Conservation (phyloP, 37 sponge, comb jelly and placozoan species). For the Cladorhizidae sp. region DNA sequence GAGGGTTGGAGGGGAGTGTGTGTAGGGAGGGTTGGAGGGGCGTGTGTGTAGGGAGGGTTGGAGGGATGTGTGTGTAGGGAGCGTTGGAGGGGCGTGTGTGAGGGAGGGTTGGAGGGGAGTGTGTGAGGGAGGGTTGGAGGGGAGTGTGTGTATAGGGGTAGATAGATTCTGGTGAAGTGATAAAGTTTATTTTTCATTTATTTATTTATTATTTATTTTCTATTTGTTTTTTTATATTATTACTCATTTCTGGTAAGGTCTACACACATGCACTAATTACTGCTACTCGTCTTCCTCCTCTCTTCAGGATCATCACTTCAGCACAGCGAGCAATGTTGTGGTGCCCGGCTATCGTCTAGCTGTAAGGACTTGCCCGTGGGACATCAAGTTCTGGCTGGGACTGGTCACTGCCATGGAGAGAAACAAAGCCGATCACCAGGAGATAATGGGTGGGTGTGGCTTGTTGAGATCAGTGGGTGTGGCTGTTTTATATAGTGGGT, state of each 20-base stretch:
- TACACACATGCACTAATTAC: background rate
- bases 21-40: too few relatives aligned
- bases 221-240: too few relatives aligned
- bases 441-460: constrained; percentile 48
- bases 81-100: background rate
- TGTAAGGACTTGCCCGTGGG: constrained; percentile 88
- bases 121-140: background rate
- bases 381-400: constrained; percentile 50
- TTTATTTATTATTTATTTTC: too few relatives aligned
- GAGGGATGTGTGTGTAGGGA: background rate
- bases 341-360: constrained; percentile 48
- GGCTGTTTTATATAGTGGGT: background rate
- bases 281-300: background rate
- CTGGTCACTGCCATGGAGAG: constrained; percentile 54
- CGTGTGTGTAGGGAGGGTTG: background rate
- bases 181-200: too few relatives aligned
- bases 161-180: too few relatives aligned
- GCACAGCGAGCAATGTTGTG: background rate
- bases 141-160: background rate
- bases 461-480: background rate
- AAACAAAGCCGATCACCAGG: constrained; percentile 15
- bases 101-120: background rate
- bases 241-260: background rate
- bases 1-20: too few relatives aligned
- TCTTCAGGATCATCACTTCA: constrained; percentile 16